Evolutionary conservation across 2,888 invertebrate genomes (phyloP).

Genomic region (Epicampocera succincta): DNA sequence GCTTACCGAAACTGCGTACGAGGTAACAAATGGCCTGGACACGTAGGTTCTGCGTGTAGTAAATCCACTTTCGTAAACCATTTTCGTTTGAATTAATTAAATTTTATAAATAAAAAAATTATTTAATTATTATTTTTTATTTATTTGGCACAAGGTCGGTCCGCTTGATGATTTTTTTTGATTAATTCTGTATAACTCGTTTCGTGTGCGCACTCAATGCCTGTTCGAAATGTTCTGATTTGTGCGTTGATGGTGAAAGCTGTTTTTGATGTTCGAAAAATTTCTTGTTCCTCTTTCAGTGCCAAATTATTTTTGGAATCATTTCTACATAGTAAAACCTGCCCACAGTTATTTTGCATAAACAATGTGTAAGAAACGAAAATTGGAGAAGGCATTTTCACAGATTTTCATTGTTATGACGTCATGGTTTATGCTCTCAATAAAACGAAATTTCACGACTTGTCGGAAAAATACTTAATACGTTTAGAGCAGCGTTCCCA

Average conservation of each 20-base stretch:
- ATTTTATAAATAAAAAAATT: slow-evolving; percentile 27
- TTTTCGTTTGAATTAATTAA: slow-evolving; percentile 82
- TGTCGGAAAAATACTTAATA: not conserved
- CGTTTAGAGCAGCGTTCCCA: too few species aligned
- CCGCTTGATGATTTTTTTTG: slow-evolving; percentile 34
- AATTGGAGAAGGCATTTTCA: slow-evolving; percentile 10
- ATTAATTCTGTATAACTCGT: slow-evolving; percentile 73
- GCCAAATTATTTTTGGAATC: slow-evolving; percentile 81
- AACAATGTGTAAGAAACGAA: slow-evolving; percentile 1
- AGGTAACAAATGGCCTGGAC: slow-evolving; percentile 85
- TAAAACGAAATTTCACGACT: not conserved
- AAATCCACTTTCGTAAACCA: slow-evolving; percentile 97
- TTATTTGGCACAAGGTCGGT: slow-evolving; percentile 71
- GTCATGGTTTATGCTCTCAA: not conserved
- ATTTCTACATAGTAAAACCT: slow-evolving; percentile 59
- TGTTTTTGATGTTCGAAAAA: slow-evolving; percentile 77
- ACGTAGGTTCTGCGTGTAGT: slow-evolving; percentile 92
- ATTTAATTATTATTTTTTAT: slow-evolving; percentile 52
- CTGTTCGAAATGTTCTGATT: slow-evolving; percentile 81
- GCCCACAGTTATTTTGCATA: not conserved
- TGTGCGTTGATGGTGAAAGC: slow-evolving; percentile 72
- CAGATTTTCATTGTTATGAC: not conserved
- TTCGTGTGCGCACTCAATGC: slow-evolving; percentile 79
- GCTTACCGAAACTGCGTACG: slow-evolving; percentile 92
- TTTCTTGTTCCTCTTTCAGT: slow-evolving; percentile 73